Evolutionary conservation across 2,113 vertebrate species (phyloP).

Genomic region (Plecturocebus donacophilus): DNA sequence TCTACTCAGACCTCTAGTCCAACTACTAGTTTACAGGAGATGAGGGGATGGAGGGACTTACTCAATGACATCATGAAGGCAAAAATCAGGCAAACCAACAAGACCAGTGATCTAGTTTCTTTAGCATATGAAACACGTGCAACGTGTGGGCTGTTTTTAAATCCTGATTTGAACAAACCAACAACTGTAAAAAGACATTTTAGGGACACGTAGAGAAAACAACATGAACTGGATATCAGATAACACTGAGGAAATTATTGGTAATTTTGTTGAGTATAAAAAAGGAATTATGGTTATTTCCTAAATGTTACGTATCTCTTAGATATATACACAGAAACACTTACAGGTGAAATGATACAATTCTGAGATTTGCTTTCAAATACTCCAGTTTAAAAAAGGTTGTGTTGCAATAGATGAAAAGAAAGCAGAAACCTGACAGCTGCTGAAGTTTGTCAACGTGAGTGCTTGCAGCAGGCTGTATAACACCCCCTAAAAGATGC

Average conservation of each 20-base stretch:
- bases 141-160: neutral
- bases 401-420: neutral
- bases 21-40: neutral
- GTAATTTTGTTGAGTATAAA: neutral
- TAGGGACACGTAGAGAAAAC: neutral
- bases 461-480: neutral
- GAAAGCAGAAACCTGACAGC: neutral
- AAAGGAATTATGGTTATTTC: neutral
- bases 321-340: neutral
- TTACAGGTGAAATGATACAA: neutral
- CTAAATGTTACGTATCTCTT: neutral
- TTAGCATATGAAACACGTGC: neutral
- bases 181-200: neutral
- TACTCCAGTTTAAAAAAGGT: neutral
- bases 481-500: neutral
- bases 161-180: neutral
- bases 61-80: neutral
- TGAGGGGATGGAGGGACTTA: neutral
- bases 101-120: neutral
- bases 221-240: neutral
- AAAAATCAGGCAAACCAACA: neutral
- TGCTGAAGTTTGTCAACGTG: neutral
- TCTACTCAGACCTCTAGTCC: neutral
- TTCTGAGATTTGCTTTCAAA: neutral
- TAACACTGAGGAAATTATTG: neutral